A percentile compares a stretch with the other conserved stretches of the same genome.
Evolutionary conservation across 2,797 vertebrate species (phyloP).

Genomic region (Melanotaenia pygmaea): DNA sequence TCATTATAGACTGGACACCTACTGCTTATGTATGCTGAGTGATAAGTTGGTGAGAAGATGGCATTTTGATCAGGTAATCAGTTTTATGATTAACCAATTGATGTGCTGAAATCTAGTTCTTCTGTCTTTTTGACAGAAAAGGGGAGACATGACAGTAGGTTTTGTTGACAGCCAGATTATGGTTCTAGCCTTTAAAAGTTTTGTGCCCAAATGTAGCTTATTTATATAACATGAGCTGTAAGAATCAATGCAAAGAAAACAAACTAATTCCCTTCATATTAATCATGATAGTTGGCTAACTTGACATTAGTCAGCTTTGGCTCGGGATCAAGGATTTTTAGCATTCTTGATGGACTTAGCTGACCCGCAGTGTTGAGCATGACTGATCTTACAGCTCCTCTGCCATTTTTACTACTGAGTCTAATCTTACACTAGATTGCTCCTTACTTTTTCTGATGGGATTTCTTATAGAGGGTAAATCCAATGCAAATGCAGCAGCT

Average conservation of each 20-base stretch:
- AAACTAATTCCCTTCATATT: neutral
- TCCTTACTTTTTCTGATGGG: constrained; percentile 44
- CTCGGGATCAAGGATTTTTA: constrained; percentile 67
- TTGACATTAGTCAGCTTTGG: constrained; percentile 60
- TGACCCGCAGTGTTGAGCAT: constrained; percentile 59
- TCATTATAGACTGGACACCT: neutral
- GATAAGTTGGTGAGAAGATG: neutral
- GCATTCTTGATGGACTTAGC: constrained; percentile 74
- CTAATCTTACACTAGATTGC: constrained; percentile 51
- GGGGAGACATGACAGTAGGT: constrained; percentile 10
- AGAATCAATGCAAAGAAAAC: constrained; percentile 13
- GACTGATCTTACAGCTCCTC: constrained; percentile 65
- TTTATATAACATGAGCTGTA: constrained; percentile 27
- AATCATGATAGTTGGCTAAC: constrained; percentile 26
- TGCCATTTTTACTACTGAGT: constrained; percentile 46
- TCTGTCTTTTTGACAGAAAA: neutral
- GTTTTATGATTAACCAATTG: neutral
- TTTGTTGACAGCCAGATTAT: constrained; percentile 20
- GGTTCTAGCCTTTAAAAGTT: constrained; percentile 23
- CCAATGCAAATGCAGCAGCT: constrained; percentile 37
- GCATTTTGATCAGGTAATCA: constrained; percentile 10
- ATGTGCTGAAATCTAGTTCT: neutral
- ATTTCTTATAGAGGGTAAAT: constrained; percentile 42
- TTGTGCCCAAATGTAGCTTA: constrained; percentile 2
- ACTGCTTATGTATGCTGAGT: neutral